phyloP scores from a whole-genome alignment of 2,113 vertebrate species.

The Ranitomeya imitator region DNA sequence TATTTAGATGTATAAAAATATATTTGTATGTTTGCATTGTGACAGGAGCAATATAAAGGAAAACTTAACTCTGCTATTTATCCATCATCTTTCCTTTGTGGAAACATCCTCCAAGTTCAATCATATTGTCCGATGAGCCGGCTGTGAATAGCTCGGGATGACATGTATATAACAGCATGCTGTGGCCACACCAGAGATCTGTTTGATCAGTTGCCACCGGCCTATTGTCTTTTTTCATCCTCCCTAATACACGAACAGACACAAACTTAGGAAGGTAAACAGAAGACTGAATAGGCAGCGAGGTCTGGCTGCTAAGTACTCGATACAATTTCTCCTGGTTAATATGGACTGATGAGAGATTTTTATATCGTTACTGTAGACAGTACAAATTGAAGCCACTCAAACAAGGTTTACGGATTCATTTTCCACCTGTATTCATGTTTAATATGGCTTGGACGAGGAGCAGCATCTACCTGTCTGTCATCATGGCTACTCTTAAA shows the following conservation, averaged over 20 bases:
- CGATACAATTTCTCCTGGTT: slow-evolving; percentile 62
- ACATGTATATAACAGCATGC: slow-evolving; percentile 47
- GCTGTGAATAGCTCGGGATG: slow-evolving; percentile 46
- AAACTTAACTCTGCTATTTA: slow-evolving; percentile 42
- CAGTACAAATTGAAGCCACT: slow-evolving; percentile 35
- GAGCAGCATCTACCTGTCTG: slow-evolving; percentile 84
- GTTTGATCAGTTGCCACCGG: slow-evolving; percentile 60
- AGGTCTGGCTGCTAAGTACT: slow-evolving; percentile 63
- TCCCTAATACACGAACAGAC: slow-evolving; percentile 56
- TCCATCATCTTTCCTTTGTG: slow-evolving; percentile 54
- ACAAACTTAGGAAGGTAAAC: slow-evolving; percentile 63
- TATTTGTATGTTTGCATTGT: slow-evolving; percentile 30
- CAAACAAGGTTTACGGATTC: slow-evolving; percentile 64
- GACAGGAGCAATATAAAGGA: slow-evolving; percentile 16
- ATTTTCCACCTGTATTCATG: slow-evolving; percentile 76
- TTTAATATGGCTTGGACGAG: slow-evolving; percentile 72
- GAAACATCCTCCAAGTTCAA: slow-evolving; percentile 50
- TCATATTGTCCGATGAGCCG: slow-evolving; percentile 42
- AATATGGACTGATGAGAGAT: slow-evolving; percentile 67
- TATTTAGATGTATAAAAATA: not conserved
- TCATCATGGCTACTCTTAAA: slow-evolving; percentile 77
- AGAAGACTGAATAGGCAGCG: slow-evolving; percentile 47
- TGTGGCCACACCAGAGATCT: slow-evolving; percentile 35
- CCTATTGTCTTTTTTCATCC: slow-evolving; percentile 53
- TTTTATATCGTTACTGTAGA: slow-evolving; percentile 35